These are phyloP conservation scores for Drosophila murphyi DNA, from an alignment of 1,140 invertebrate species.

Conservation along the genomic window DNA sequence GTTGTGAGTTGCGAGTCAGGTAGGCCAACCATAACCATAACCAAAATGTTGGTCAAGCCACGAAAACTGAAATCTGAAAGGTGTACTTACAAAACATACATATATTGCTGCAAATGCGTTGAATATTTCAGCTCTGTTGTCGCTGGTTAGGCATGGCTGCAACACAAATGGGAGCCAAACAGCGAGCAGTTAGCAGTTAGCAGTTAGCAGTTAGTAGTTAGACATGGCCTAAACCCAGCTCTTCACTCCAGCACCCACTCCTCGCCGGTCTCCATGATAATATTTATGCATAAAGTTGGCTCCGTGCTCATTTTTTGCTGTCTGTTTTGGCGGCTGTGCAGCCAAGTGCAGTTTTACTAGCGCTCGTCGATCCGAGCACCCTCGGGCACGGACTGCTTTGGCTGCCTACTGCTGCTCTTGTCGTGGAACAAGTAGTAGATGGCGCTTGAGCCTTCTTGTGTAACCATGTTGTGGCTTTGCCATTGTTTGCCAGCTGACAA, in stretches of 20 bases:
- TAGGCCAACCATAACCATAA: neutral
- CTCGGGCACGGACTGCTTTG: slow-evolving; percentile 2
- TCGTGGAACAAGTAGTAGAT: slow-evolving; percentile 34
- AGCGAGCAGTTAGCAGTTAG: neutral
- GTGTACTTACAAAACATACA: neutral
- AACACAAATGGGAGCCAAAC: slow-evolving; percentile 14
- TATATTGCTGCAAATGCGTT: slow-evolving; percentile 46
- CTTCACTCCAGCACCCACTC: neutral
- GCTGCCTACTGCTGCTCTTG: slow-evolving; percentile 24
- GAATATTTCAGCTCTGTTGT: slow-evolving; percentile 51
- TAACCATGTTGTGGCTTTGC: slow-evolving; percentile 77
- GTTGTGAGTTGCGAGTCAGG: slow-evolving; percentile 16
- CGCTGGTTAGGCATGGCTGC: slow-evolving; percentile 20
- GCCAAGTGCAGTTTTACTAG: slow-evolving; percentile 36
- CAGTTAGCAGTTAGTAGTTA: slow-evolving; percentile 1
- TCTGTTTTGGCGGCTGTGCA: slow-evolving; percentile 49
- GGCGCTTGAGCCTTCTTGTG: slow-evolving; percentile 51
- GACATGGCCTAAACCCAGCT: neutral
- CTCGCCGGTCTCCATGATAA: slow-evolving; percentile 61
- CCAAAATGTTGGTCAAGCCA: slow-evolving; percentile 42
- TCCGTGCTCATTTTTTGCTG: slow-evolving; percentile 73
- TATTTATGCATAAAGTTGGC: slow-evolving; percentile 83
- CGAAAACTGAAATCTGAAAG: slow-evolving; percentile 11
- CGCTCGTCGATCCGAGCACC: neutral
- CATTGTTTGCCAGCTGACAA: slow-evolving; percentile 81